Evolutionary conservation across 92 coral and sea anemone species (phyloP).

Genomic region (Siderastrea radians): DNA sequence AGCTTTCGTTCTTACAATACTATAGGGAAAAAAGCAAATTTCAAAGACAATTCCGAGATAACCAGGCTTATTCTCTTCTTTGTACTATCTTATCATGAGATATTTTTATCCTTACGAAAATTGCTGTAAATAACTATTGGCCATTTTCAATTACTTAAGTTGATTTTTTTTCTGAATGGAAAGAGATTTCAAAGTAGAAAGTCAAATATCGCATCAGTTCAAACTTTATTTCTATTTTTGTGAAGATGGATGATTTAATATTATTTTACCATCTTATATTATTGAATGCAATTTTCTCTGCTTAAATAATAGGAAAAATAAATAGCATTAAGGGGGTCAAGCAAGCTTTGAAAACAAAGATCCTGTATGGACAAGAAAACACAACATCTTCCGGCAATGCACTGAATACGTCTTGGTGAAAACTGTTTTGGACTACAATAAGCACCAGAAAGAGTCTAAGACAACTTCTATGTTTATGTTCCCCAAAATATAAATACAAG

Average conservation of each 20-base stretch:
- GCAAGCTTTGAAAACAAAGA: not conserved
- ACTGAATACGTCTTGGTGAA: not conserved
- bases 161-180: constrained; percentile 2
- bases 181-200: constrained; percentile 11
- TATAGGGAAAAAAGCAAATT: not conserved
- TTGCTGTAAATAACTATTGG: constrained; percentile 32
- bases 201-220: constrained; percentile 14
- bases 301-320: not conserved
- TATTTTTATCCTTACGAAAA: constrained; percentile 19
- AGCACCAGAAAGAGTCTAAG: not conserved
- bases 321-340: not conserved
- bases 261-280: not conserved
- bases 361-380: not conserved
- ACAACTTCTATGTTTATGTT: constrained; percentile 22
- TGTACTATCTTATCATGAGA: not conserved
- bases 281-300: too few species aligned
- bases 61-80: not conserved
- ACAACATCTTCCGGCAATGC: not conserved
- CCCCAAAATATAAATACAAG: constrained; percentile 19
- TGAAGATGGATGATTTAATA: not conserved
- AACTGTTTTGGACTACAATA: not conserved
- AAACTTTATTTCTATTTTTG: not conserved
- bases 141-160: constrained; percentile 15
- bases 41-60: not conserved
- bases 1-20: not conserved